Evolutionary conservation across 1,140 invertebrate species (phyloP).

Genomic region (Hycleus cichorii): DNA sequence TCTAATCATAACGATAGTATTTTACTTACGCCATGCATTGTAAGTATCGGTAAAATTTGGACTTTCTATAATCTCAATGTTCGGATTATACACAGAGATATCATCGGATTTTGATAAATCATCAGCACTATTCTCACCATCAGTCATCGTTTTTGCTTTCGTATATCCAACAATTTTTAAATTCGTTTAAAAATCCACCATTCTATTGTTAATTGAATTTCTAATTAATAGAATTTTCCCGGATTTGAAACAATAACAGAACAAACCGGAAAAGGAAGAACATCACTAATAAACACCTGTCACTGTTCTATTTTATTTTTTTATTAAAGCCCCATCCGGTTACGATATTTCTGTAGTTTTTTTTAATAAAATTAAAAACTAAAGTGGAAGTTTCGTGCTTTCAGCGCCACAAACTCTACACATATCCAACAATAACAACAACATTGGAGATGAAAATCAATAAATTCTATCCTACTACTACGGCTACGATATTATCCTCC

Average conservation of each 20-base stretch:
- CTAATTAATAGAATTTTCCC: no score
- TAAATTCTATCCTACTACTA: background rate
- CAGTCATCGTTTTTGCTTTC: slow-evolving; percentile 10
- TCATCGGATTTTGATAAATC: slow-evolving; percentile 25
- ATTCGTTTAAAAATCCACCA: no score
- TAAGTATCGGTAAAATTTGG: slow-evolving; percentile 22
- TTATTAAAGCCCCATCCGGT: no score
- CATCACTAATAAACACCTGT: background rate
- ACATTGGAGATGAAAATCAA: background rate
- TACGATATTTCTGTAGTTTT: background rate
- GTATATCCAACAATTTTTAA: no score
- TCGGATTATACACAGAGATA: slow-evolving; percentile 10
- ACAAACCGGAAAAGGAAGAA: background rate
- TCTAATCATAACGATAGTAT: no score
- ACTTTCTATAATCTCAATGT: slow-evolving; percentile 12
- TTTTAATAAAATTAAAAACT: background rate
- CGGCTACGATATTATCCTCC: background rate
- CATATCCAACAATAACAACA: background rate
- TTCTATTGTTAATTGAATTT: no score
- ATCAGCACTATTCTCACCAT: slow-evolving; percentile 19
- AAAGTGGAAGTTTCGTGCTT: slow-evolving; percentile 2
- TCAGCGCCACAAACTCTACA: background rate
- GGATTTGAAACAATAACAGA: no score
- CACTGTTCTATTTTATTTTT: no score
- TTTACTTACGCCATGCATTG: slow-evolving; percentile 26